phyloP scores from a whole-genome alignment of 2,888 invertebrate species.

The Heteromyza rotundicornis region DNA sequence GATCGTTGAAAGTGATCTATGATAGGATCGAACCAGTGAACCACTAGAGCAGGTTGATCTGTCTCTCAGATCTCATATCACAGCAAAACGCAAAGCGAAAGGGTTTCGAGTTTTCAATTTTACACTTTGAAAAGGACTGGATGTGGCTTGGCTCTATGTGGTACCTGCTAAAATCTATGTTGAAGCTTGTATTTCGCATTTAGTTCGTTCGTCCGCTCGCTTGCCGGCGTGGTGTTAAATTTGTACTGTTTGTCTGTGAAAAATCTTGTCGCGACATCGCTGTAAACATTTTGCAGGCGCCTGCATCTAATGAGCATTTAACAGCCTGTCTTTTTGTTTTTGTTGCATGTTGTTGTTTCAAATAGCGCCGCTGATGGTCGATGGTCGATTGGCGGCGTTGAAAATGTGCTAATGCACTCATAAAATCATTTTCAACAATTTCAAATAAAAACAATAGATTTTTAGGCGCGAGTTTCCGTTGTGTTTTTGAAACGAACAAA shows the following conservation, averaged over 20 bases:
- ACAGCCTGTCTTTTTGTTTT: conserved; percentile 35
- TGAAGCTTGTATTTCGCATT: not conserved
- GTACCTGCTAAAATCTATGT: no score
- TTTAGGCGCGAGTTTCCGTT: conserved; percentile 31
- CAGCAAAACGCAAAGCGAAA: no score
- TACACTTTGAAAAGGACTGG: no score
- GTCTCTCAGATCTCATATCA: no score
- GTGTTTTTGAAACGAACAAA: conserved; percentile 4
- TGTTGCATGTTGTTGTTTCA: not conserved
- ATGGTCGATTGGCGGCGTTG: conserved; percentile 31
- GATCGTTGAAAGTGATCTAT: no score
- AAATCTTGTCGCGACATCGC: conserved; percentile 56
- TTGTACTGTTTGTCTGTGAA: conserved; percentile 51
- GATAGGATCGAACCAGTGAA: no score
- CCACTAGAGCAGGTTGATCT: no score
- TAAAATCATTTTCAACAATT: conserved; percentile 16
- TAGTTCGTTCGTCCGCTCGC: no score
- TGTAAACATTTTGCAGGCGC: conserved; percentile 59
- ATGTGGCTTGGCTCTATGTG: no score
- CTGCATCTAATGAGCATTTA: conserved; percentile 54
- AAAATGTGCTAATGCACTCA: conserved; percentile 32
- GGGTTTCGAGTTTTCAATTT: no score
- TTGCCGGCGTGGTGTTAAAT: not conserved
- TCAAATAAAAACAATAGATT: conserved; percentile 29
- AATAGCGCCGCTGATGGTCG: conserved; percentile 10